These are phyloP conservation scores for Neosalanx taihuensis DNA, from an alignment of 2,797 vertebrate species.

Conservation along the genomic window DNA sequence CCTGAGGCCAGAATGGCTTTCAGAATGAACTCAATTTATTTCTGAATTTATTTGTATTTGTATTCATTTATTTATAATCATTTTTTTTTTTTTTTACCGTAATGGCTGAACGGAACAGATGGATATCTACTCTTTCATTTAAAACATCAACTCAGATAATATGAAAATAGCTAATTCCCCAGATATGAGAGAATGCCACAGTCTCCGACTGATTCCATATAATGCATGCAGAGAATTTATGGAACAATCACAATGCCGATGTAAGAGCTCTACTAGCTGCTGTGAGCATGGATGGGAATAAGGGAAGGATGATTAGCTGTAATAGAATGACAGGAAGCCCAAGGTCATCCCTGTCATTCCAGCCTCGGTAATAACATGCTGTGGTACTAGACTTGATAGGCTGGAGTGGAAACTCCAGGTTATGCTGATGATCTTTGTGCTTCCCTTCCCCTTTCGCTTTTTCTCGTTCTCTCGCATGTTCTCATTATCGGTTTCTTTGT, in stretches of 20 bases:
- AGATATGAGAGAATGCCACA: not conserved
- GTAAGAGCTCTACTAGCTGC: constrained; percentile 14
- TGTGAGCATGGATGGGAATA: constrained; percentile 10
- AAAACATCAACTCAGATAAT: not conserved
- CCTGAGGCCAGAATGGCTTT: too few relatives aligned
- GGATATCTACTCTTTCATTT: not conserved
- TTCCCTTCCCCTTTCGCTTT: too few relatives aligned
- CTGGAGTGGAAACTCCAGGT: too few relatives aligned
- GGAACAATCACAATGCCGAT: not conserved
- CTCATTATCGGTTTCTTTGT: not conserved
- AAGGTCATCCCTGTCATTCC: constrained; percentile 16
- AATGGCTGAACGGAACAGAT: too few relatives aligned
- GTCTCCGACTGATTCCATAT: not conserved
- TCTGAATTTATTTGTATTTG: too few relatives aligned
- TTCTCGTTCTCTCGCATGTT: too few relatives aligned
- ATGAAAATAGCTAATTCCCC: not conserved
- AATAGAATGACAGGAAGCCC: not conserved
- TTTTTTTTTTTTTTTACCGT: too few relatives aligned
- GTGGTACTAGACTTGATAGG: not conserved
- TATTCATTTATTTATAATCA: too few relatives aligned
- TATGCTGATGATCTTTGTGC: not conserved
- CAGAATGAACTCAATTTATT: too few relatives aligned
- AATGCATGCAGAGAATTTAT: not conserved
- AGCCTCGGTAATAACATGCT: constrained; percentile 5
- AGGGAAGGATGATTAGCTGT: constrained; percentile 16